phyloP scores from a whole-genome alignment of 2,797 vertebrate species.

The Tragelaphus oryx region DNA sequence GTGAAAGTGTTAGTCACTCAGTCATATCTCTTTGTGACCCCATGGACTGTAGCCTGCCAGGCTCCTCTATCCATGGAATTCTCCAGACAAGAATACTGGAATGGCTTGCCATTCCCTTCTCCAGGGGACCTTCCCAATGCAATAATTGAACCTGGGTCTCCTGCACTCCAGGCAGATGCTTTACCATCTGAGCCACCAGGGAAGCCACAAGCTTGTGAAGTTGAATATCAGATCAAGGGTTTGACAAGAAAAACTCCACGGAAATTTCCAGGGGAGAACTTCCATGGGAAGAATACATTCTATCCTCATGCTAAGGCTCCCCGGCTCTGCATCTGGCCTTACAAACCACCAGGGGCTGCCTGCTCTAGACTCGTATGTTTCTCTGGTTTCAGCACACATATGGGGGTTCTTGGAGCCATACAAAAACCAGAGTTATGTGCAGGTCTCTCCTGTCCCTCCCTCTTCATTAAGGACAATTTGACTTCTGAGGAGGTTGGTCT shows the following conservation, averaged over 20 bases:
- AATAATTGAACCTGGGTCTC: not conserved
- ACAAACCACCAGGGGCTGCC: not conserved
- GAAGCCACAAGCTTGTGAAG: not conserved
- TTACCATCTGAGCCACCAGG: not conserved
- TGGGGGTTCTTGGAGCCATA: not conserved
- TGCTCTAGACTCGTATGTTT: not conserved
- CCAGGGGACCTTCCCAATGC: not conserved
- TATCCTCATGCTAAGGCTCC: not conserved
- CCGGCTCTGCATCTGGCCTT: not conserved
- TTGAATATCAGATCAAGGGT: constrained; percentile 3
- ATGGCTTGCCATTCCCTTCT: not conserved
- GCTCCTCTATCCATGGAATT: not conserved
- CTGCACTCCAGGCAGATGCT: not conserved
- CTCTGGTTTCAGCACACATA: not conserved
- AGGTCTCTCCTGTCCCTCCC: not conserved
- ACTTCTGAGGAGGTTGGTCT: not conserved
- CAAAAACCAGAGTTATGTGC: not conserved
- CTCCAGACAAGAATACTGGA: not conserved
- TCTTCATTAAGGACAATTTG: constrained; percentile 25
- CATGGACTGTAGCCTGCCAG: not conserved
- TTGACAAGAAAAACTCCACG: not conserved
- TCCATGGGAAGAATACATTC: not conserved
- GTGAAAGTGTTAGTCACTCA: not conserved
- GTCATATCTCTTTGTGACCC: not conserved
- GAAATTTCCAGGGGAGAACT: not conserved